These are phyloP conservation scores for Lycia hirtaria DNA, from an alignment of 2,888 invertebrate genomes.

Conservation along the genomic window DNA sequence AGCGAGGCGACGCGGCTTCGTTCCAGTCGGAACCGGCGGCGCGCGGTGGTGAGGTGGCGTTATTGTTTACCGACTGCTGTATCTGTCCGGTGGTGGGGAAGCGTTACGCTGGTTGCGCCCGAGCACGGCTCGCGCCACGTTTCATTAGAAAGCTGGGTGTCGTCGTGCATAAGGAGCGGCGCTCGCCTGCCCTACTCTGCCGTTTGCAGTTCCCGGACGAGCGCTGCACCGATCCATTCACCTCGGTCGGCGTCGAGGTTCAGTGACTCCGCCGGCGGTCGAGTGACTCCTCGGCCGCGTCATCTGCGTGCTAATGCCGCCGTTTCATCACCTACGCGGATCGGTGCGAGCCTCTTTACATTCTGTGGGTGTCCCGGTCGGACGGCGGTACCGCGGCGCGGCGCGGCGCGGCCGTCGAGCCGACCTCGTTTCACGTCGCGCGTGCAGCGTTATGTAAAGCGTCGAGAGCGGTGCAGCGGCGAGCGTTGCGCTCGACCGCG, in stretches of 20 bases:
- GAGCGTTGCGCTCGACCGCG: constrained; percentile 81
- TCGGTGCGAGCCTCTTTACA: constrained; percentile 69
- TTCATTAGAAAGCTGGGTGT: constrained; percentile 76
- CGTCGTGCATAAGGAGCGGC: constrained; percentile 68
- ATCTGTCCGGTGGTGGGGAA: constrained; percentile 3
- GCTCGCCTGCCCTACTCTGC: constrained; percentile 55
- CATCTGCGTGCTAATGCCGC: constrained; percentile 76
- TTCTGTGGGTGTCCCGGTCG: constrained; percentile 71
- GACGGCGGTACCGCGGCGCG: constrained; percentile 47
- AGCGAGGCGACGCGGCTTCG: background rate
- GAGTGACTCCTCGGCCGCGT: constrained; percentile 74
- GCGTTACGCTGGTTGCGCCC: background rate
- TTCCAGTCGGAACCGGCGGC: constrained; percentile 8
- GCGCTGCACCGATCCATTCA: constrained; percentile 82
- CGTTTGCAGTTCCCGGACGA: constrained; percentile 45
- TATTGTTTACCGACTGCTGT: constrained; percentile 11
- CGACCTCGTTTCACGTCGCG: constrained; percentile 76
- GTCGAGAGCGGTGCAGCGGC: constrained; percentile 75
- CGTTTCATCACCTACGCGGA: constrained; percentile 70
- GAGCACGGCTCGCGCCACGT: constrained; percentile 50
- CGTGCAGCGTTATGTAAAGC: constrained; percentile 79
- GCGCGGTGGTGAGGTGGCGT: constrained; percentile 11
- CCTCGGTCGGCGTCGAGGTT: constrained; percentile 79
- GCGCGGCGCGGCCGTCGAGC: constrained; percentile 53
- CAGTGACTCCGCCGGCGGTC: constrained; percentile 79